Percentiles rank a stretch among this genome's conserved stretches.
phyloP scores from a whole-genome alignment of 2,888 invertebrate species.

The Stegana nigrithorax region DNA sequence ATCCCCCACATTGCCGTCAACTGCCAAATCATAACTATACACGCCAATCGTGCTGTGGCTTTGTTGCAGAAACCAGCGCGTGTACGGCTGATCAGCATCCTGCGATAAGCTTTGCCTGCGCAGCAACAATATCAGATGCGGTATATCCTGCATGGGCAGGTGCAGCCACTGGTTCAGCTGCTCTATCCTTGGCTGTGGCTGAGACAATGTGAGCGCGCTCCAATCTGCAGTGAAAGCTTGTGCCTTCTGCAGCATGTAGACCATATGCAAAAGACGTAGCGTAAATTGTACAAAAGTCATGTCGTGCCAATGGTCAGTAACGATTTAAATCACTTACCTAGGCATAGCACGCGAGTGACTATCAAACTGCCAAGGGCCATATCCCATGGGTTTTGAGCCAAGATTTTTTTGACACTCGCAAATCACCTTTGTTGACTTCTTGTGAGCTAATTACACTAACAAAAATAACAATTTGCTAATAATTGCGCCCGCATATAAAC shows the following conservation, averaged over 20 bases:
- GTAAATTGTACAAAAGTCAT: background rate
- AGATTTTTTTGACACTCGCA: constrained; percentile 3
- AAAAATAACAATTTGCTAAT: constrained; percentile 20
- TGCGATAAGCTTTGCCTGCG: constrained; percentile 27
- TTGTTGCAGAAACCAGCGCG: constrained; percentile 44
- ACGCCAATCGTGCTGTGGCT: constrained; percentile 30
- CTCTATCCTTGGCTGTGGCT: no score
- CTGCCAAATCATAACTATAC: constrained; percentile 29
- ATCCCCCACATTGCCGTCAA: constrained; percentile 15
- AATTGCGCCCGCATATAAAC: no score
- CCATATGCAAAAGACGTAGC: background rate
- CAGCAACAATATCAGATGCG: constrained; percentile 40
- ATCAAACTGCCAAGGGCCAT: no score
- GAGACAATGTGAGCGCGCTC: no score
- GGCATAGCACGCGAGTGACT: no score
- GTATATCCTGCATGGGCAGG: constrained; percentile 32
- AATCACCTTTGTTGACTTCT: background rate
- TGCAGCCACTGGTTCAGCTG: constrained; percentile 23
- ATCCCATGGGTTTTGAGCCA: no score
- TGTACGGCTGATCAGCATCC: constrained; percentile 45
- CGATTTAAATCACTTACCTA: background rate
- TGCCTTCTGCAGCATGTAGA: background rate
- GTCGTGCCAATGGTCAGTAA: background rate
- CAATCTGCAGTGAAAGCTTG: no score
- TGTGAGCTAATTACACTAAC: constrained; percentile 23